Percentiles rank a stretch among this genome's conserved stretches.
These are phyloP conservation scores for Dorcus parallelipipedus DNA, from an alignment of 2,888 invertebrate species.

Conservation along the genomic window DNA sequence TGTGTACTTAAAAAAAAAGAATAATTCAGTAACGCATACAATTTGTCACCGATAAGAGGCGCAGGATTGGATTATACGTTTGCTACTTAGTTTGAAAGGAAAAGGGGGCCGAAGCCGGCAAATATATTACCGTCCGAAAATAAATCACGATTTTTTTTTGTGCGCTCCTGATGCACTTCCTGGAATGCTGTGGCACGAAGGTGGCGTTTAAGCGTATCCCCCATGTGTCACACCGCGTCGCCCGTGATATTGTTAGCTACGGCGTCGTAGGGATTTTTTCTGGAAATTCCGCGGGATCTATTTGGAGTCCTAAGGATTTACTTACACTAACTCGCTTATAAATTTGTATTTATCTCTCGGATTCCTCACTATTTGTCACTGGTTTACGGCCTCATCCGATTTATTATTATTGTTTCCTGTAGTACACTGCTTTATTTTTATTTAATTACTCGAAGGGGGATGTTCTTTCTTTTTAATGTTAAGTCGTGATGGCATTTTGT, in stretches of 20 bases:
- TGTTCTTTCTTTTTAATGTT: too few relatives aligned
- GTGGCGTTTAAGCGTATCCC: conserved; percentile 7
- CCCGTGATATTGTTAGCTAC: conserved; percentile 9
- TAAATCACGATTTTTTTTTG: conserved; percentile 1
- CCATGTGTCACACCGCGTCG: conserved; percentile 5
- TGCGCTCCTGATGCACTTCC: not conserved
- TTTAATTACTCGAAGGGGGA: too few relatives aligned
- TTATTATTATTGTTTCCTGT: too few relatives aligned
- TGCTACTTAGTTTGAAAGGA: not conserved
- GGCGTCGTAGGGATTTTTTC: not conserved
- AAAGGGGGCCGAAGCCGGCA: not conserved
- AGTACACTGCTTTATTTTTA: too few relatives aligned
- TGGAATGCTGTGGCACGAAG: conserved; percentile 4
- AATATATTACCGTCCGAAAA: not conserved
- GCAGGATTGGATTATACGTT: too few relatives aligned
- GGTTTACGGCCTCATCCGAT: too few relatives aligned
- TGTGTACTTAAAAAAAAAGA: too few relatives aligned
- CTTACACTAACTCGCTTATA: conserved; percentile 1
- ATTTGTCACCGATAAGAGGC: too few relatives aligned
- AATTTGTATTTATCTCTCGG: conserved; percentile 2
- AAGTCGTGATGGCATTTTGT: too few relatives aligned
- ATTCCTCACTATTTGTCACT: not conserved
- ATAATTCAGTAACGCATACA: too few relatives aligned
- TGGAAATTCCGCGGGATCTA: not conserved
- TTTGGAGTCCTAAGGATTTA: conserved; percentile 1